These are phyloP conservation scores for Stigmatopora nigra DNA, from an alignment of 2,113 vertebrate species.

Conservation along the genomic window DNA sequence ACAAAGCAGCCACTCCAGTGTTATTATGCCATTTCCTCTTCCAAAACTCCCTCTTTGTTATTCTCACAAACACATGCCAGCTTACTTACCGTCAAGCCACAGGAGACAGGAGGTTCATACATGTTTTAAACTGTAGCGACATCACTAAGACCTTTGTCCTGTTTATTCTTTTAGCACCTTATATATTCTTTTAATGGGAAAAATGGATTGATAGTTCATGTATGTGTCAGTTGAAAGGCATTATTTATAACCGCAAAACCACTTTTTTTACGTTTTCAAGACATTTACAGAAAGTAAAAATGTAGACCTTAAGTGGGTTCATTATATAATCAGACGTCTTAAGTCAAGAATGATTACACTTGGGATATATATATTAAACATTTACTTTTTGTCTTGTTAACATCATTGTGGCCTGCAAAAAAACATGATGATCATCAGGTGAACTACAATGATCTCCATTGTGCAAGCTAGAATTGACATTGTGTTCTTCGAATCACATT, in stretches of 20 bases:
- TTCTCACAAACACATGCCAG: background rate
- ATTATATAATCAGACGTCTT: background rate
- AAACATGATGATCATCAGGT: constrained; percentile 19
- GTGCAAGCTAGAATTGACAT: constrained; percentile 10
- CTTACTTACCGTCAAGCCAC: constrained; percentile 8
- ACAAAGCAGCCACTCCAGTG: background rate
- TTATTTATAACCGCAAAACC: background rate
- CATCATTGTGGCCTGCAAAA: background rate
- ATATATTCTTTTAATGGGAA: background rate
- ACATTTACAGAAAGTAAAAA: background rate
- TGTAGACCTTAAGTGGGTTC: background rate
- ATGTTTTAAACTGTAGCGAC: constrained; percentile 37
- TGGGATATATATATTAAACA: background rate
- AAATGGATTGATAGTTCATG: background rate
- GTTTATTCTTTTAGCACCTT: background rate
- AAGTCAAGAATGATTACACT: background rate
- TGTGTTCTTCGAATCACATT: constrained; percentile 8
- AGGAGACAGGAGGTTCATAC: constrained; percentile 33
- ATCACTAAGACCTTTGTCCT: constrained; percentile 2
- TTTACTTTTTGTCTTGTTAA: constrained; percentile 8
- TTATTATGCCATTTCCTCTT: background rate
- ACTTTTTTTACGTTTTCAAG: background rate
- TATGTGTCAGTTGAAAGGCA: background rate
- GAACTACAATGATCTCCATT: constrained; percentile 23
- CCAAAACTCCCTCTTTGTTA: background rate